Percentiles rank a stretch among this genome's conserved stretches.
These are phyloP conservation scores for Agrochola litura DNA, from an alignment of 2,888 invertebrate genomes.

Conservation along the genomic window DNA sequence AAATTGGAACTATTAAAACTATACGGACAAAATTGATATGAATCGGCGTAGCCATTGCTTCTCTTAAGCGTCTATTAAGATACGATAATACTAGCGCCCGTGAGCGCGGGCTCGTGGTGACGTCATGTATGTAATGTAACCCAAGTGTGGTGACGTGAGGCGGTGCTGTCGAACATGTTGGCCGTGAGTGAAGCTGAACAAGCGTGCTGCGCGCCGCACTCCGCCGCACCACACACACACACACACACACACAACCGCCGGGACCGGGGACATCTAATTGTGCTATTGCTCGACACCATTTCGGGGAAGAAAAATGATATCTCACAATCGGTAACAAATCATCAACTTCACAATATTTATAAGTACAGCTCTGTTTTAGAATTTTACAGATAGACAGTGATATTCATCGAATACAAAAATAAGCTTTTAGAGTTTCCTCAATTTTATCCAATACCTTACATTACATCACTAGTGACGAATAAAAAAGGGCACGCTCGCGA, in stretches of 20 bases:
- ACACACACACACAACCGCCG: constrained; percentile 75
- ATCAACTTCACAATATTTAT: constrained; percentile 74
- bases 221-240: constrained; percentile 53
- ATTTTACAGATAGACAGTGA: constrained; percentile 87
- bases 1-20: constrained; percentile 90
- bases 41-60: constrained; percentile 89
- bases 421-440: constrained; percentile 89
- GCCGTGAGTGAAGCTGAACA: constrained; percentile 71
- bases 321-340: constrained; percentile 80
- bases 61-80: constrained; percentile 87
- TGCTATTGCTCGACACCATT: constrained; percentile 84
- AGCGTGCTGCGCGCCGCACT: constrained; percentile 78
- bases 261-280: constrained; percentile 73
- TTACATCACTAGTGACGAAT: constrained; percentile 87
- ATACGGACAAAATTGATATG: constrained; percentile 90
- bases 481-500: constrained; percentile 85
- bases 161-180: constrained; percentile 61
- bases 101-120: constrained; percentile 80
- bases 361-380: constrained; percentile 82
- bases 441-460: constrained; percentile 88
- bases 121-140: constrained; percentile 73
- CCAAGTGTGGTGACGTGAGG: constrained; percentile 66
- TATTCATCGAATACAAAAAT: constrained; percentile 90
- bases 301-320: constrained; percentile 88
- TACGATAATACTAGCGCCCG: constrained; percentile 86